A percentile compares a stretch with the other conserved stretches of the same genome.
phyloP scores from a whole-genome alignment of 92 coral and sea anemone genomes.

The Pocillopora meandrina region DNA sequence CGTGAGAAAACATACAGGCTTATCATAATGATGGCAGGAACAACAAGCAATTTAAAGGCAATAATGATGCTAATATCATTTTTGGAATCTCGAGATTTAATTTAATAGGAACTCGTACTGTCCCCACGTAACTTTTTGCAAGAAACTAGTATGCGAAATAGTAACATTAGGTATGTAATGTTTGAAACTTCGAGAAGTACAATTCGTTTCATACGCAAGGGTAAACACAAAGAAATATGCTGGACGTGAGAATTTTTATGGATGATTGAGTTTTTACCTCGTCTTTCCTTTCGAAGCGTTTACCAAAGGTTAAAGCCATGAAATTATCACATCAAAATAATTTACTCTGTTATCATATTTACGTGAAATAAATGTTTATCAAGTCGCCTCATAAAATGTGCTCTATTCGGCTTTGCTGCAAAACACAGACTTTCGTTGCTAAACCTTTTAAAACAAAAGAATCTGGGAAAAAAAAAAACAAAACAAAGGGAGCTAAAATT shows the following conservation, averaged over 20 bases:
- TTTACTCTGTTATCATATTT: neutral
- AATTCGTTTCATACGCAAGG: too few relatives aligned
- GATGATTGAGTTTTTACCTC: neutral
- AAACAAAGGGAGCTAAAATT: too few relatives aligned
- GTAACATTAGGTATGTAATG: neutral
- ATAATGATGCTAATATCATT: neutral
- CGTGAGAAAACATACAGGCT: constrained; percentile 21
- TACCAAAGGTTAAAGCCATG: neutral
- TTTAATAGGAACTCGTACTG: neutral
- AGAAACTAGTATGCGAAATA: neutral
- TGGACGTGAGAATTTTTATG: neutral
- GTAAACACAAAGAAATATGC: neutral
- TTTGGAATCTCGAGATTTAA: neutral
- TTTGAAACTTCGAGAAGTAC: neutral
- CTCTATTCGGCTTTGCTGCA: neutral
- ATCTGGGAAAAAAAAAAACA: too few relatives aligned
- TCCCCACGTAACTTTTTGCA: neutral
- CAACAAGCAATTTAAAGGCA: neutral
- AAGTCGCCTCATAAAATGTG: neutral
- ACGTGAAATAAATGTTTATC: neutral
- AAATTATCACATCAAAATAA: neutral
- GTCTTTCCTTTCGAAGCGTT: too few relatives aligned
- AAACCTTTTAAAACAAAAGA: too few relatives aligned
- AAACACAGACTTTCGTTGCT: too few relatives aligned
- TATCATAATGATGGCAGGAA: constrained; percentile 5